Percentiles rank a stretch among this genome's conserved stretches.
Evolutionary conservation across 2,113 vertebrate genomes (phyloP).

Genomic region (Nyctibius bracteatus): DNA sequence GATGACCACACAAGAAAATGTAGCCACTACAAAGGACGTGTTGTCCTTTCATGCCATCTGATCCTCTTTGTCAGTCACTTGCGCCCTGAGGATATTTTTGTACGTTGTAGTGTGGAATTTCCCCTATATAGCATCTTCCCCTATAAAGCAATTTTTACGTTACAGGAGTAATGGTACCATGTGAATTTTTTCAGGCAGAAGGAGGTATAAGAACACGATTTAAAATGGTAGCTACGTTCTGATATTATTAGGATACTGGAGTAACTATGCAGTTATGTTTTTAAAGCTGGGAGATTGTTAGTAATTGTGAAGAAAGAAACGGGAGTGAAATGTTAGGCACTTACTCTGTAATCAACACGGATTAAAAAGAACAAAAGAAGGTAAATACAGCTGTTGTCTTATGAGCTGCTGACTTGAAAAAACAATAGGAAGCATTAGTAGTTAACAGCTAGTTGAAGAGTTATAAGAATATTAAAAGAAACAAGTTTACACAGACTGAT

Average conservation of each 20-base stretch:
- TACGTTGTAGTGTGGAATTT: background rate
- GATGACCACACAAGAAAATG: background rate
- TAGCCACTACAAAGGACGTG: background rate
- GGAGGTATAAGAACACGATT: background rate
- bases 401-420: background rate
- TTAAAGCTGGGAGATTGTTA: background rate
- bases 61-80: background rate
- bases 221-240: background rate
- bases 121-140: background rate
- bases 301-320: background rate
- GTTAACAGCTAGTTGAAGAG: background rate
- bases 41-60: background rate
- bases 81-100: conserved; percentile 18
- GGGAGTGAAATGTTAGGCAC: background rate
- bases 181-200: background rate
- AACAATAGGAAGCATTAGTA: background rate
- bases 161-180: background rate
- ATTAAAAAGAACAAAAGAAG: background rate
- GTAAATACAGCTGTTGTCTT: background rate
- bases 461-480: background rate
- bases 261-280: background rate
- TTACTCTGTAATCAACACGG: background rate
- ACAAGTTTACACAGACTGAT: background rate
- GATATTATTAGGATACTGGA: background rate
- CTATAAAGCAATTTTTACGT: background rate